Evolutionary conservation across 2,888 invertebrate genomes (phyloP).

Genomic region (Bedellia somnulentella): DNA sequence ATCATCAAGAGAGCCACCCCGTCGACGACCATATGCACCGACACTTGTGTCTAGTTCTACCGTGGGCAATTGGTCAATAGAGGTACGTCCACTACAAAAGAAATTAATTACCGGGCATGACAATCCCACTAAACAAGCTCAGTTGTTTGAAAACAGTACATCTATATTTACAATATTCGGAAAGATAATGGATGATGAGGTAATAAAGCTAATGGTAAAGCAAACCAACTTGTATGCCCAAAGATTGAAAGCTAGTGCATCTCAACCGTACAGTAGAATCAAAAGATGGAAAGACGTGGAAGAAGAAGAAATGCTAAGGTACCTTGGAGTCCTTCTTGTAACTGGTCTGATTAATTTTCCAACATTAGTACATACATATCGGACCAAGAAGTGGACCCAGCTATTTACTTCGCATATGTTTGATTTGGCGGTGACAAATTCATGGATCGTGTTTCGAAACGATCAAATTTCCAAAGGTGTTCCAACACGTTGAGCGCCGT

Average conservation of each 20-base stretch:
- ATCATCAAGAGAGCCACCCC: too few species aligned
- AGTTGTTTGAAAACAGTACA: background rate
- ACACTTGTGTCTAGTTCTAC: too few species aligned
- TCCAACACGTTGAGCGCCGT: too few species aligned
- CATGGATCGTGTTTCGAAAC: too few species aligned
- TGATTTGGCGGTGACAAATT: too few species aligned
- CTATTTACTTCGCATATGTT: too few species aligned
- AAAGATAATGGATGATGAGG: slow-evolving; percentile 4
- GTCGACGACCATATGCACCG: too few species aligned
- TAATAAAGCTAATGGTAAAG: slow-evolving; percentile 8
- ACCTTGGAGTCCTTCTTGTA: slow-evolving; percentile 9
- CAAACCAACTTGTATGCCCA: slow-evolving; percentile 8
- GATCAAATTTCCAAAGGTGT: too few species aligned
- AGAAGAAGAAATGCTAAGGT: slow-evolving; percentile 9
- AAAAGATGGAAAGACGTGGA: slow-evolving; percentile 9
- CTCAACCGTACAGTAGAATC: slow-evolving; percentile 5
- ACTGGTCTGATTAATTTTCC: slow-evolving; percentile 8
- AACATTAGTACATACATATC: too few species aligned
- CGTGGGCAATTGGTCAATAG: too few species aligned
- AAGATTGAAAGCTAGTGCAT: background rate
- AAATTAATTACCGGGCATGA: background rate
- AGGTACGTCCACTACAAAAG: too few species aligned
- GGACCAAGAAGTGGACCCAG: too few species aligned
- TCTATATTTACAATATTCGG: slow-evolving; percentile 1
- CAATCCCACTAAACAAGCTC: background rate